Evolutionary conservation across 2,113 vertebrate species (phyloP), one percentile per base, ranked within the genome.

Genomic region (Budorcas taxicolor): DNA sequence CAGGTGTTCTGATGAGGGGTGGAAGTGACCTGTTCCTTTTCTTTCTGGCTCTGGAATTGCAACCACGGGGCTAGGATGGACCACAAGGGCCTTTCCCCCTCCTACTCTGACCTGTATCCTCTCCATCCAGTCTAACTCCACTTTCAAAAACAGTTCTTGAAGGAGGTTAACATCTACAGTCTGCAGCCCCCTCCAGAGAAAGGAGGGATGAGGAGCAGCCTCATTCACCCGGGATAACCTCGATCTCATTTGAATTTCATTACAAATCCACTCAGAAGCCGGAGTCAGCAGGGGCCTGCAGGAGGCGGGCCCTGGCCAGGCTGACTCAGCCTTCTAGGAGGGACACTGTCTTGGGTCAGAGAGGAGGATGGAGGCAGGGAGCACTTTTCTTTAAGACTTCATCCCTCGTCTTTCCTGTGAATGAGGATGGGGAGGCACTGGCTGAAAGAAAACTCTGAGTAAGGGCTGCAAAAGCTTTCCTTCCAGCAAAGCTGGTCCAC

Each of bases 401-500:
- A 58, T 95, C 90, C 55, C n/a, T 2, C 55, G 36, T 33, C 9
- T 31, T 81, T 94, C 78, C 50, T 94, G 33, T n/a, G 90, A 86
- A 62, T 64, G 6, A 64, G 55, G 88, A 88, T 81, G 57, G 29
- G 76, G 83, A 96, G 11, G 88, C 6, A 17, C 36, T 96, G 57
- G 40, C 53, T 31, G 6, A 93, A 82, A 95, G 92, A n/a, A 80
- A 36, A 16, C 95, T 47, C 31, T 55, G n/a, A 86, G 85, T 25
- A 57, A 74, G 25, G 8, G 1, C 11, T 25, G 71, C 36, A 15
- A 43, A 80, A 96, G 52, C n/a, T 89, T 90, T 91, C 86, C 53
- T 97, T 94, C 86, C 93, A 0, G 6, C 82, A 94, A 93, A 96
- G 58, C 97, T 97, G 67, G 96, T 45, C 92, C 71, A 45, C 81